Conservation (phyloP, 2,113 vertebrate genomes). For the Pollimyrus isidori region DNA sequence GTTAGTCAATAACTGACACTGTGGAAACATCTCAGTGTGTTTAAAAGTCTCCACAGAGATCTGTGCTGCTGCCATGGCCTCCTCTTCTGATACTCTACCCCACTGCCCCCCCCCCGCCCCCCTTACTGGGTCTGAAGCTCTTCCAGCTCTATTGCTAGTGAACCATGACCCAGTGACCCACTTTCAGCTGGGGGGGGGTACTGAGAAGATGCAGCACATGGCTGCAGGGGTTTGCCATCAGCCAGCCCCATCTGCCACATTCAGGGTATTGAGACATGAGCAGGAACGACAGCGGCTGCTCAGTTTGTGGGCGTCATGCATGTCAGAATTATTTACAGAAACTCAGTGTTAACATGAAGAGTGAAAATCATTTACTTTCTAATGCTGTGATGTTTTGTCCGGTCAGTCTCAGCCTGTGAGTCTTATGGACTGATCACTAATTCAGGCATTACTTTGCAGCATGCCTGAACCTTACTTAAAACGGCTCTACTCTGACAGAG, state of each 20-base stretch:
- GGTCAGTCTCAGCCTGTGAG: not conserved
- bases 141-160: constrained; percentile 40
- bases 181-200: constrained; percentile 49
- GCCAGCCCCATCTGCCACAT: not conserved
- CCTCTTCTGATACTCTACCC: not conserved
- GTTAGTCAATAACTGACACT: not conserved
- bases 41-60: not conserved
- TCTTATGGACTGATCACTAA: not conserved
- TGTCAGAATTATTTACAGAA: not conserved
- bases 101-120: not conserved
- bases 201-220: constrained; percentile 52
- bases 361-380: not conserved
- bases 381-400: not conserved
- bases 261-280: not conserved
- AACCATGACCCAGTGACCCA: constrained; percentile 67
- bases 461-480: not conserved
- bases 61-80: not conserved
- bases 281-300: not conserved
- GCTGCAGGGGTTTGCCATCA: constrained; percentile 26
- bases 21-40: not conserved
- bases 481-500: not conserved
- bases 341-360: not conserved
- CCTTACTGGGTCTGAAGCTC: not conserved
- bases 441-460: not conserved
- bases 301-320: not conserved